Evolutionary conservation across 2,113 vertebrate species (phyloP).

Genomic region (Vicugna pacos): DNA sequence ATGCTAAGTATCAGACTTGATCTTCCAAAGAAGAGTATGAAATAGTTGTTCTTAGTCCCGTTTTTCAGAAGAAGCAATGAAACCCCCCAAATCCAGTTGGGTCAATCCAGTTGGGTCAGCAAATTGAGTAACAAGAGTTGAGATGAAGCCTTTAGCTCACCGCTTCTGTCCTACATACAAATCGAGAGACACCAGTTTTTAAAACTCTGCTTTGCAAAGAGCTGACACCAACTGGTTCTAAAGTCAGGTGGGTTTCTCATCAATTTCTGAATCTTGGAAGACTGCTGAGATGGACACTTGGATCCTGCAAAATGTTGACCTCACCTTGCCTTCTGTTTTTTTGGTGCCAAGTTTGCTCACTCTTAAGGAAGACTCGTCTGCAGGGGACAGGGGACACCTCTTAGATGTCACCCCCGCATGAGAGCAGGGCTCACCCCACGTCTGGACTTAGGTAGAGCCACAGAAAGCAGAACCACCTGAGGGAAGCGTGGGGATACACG

Average conservation of each 20-base stretch:
- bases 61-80: slow-evolving; percentile 26
- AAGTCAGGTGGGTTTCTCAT: not conserved
- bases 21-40: not conserved
- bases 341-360: not conserved
- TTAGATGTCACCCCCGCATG: not conserved
- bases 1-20: not conserved
- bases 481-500: not conserved
- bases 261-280: not conserved
- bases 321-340: not conserved
- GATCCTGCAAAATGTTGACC: not conserved
- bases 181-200: not conserved
- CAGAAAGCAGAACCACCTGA: not conserved
- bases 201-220: not conserved
- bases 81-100: not conserved
- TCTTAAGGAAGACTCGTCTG: not conserved
- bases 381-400: accelerated
- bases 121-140: not conserved
- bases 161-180: not conserved
- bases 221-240: not conserved
- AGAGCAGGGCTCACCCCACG: not conserved
- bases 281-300: not conserved
- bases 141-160: not conserved
- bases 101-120: not conserved
- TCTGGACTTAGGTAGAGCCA: not conserved
- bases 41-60: not conserved